These are phyloP conservation scores for Clivina fossor DNA, from an alignment of 2,888 invertebrate genomes.

Conservation along the genomic window DNA sequence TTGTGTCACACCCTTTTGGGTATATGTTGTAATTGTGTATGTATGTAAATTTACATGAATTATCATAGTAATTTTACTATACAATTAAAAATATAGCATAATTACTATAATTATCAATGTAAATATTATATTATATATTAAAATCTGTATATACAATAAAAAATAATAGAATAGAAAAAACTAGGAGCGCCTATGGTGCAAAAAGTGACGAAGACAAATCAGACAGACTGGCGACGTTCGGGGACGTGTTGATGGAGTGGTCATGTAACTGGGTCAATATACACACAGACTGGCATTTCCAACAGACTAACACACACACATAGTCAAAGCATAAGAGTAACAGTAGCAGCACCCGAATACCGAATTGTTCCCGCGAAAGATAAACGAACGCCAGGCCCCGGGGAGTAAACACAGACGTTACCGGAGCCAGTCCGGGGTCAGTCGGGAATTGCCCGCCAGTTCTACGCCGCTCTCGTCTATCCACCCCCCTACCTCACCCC, in stretches of 20 bases:
- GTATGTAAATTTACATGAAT: no score
- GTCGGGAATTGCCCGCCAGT: conserved; percentile 14
- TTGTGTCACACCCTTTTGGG: no score
- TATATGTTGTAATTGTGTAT: no score
- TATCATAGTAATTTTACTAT: no score
- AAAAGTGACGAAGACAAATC: conserved; percentile 17
- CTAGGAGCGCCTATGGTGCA: no score
- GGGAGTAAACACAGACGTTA: conserved; percentile 23
- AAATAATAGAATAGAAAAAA: no score
- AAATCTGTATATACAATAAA: no score
- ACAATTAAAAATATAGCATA: no score
- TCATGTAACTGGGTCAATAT: conserved; percentile 33
- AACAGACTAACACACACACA: neutral
- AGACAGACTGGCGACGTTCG: conserved; percentile 5
- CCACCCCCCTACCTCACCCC: no score
- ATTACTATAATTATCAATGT: no score
- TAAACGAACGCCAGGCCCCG: conserved; percentile 20
- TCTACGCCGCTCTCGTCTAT: neutral
- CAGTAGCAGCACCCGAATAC: neutral
- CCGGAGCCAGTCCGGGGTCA: conserved; percentile 11
- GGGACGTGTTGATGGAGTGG: conserved; percentile 31
- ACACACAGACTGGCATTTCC: conserved; percentile 1
- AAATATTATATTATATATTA: no score
- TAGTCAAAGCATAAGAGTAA: neutral
- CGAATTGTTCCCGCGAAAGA: conserved; percentile 22